Evolutionary conservation across 2,113 vertebrate genomes (phyloP).

Genomic region (Thinocorus orbignyianus): DNA sequence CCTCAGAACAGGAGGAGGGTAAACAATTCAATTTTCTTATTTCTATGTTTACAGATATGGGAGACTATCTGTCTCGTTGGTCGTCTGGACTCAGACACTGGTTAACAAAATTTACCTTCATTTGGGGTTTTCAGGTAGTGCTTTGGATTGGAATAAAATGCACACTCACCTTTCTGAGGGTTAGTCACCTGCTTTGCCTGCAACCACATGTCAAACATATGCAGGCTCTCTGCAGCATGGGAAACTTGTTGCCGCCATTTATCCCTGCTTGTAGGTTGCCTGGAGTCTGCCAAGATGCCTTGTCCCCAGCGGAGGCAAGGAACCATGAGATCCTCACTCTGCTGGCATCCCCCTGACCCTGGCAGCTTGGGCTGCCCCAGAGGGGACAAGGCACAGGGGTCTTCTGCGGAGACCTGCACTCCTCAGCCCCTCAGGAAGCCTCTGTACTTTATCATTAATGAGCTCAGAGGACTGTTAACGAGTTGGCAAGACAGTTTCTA

Average conservation of each 20-base stretch:
- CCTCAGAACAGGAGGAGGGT: neutral
- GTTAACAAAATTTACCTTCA: neutral
- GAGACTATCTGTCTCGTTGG: neutral
- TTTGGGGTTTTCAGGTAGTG: neutral
- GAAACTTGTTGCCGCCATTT: neutral
- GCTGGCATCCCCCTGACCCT: neutral
- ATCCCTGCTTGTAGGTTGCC: accelerated
- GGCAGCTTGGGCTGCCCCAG: too few relatives aligned
- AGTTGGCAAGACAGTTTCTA: neutral
- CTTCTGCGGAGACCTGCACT: neutral
- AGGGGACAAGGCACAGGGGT: accelerated
- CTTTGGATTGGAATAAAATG: neutral
- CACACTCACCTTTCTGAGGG: neutral
- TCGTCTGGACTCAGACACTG: neutral
- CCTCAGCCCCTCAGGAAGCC: neutral
- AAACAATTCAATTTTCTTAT: neutral
- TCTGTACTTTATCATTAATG: neutral
- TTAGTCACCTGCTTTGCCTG: neutral
- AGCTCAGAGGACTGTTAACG: neutral
- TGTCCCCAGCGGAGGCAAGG: accelerated
- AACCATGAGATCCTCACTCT: neutral
- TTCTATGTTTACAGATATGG: neutral
- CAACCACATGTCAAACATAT: neutral
- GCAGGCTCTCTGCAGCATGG: accelerated
- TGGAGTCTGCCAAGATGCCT: accelerated